Evolutionary conservation across 1,140 invertebrate species (phyloP).

Genomic region (Ceratitis capitata): DNA sequence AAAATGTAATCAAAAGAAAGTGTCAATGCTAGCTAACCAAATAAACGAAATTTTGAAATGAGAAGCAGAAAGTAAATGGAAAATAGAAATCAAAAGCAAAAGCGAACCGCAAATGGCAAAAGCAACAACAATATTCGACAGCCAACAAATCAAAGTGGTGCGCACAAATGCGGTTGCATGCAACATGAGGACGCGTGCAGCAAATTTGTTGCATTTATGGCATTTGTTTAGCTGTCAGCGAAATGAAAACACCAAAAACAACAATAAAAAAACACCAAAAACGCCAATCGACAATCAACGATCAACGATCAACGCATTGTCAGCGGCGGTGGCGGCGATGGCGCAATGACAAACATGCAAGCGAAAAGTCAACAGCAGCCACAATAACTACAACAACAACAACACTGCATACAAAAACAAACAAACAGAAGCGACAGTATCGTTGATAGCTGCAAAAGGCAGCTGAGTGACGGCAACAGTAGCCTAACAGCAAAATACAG

Average conservation of each 20-base stretch:
- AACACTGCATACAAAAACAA: background rate
- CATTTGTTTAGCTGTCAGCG: background rate
- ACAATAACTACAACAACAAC: background rate
- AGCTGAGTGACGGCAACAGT: background rate
- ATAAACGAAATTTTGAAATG: background rate
- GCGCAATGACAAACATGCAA: conserved; percentile 20
- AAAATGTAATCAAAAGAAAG: conserved; percentile 8
- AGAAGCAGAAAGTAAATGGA: background rate
- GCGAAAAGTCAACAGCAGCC: no score
- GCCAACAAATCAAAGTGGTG: background rate
- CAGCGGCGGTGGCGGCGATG: background rate
- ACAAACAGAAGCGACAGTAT: background rate
- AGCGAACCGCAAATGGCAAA: background rate
- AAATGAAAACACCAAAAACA: no score
- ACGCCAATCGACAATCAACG: background rate
- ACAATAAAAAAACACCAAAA: background rate
- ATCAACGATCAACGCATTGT: conserved; percentile 23
- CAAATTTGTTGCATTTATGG: background rate
- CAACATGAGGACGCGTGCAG: conserved; percentile 12
- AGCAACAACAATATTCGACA: background rate
- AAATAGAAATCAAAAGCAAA: background rate
- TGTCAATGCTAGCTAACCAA: background rate
- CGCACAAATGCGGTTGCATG: background rate
- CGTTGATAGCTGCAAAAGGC: background rate
- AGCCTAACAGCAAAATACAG: background rate